Evolutionary conservation across 2,797 vertebrate species (phyloP), one percentile per base, ranked within the genome.

Genomic region (Acipenser ruthenus): DNA sequence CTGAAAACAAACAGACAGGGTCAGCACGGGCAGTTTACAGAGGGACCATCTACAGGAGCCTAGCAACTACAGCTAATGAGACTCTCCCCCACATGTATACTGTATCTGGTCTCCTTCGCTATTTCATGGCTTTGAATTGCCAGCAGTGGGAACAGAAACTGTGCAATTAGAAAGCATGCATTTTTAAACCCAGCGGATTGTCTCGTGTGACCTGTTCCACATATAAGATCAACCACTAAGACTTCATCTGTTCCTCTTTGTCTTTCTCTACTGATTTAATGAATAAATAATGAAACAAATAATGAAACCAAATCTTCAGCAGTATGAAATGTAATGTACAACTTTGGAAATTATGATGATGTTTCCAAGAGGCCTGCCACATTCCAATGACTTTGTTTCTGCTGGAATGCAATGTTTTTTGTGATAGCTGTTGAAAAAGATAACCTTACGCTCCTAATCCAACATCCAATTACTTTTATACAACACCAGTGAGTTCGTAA

Each of bases 1-100:
- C 95, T 97, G 75, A 65, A 83, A 87, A 80, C 0, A 63, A 64
- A 77, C 59, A 74, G 65, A 5, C 37, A 37, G 18, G 60, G 7
- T 11, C 12, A 58, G 55, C 4, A 12, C 8, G 51, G 4, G 6
- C 8, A 12, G 51, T 8, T 12, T 53, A 9, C 3, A 37, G 5
- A 37, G 5, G 5, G 37, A 37, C 37, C 37, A 37, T 37, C 37
- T 37, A 37, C 18, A 18, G 18, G 18, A 18, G 18, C 18, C 18
- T 18, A 18, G 18, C 18, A 18, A 18, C 18, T 18, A 18, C 37
- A 37, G 5, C 37, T 37, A 37, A 37, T 37, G 37, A 37, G 37
- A 37, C 37, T 37, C 37, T 37, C 37, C 37, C 37, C 37, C 5
- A 5, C 37, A 37, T 37, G 37, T 37, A 37, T 37, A 37, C 37